phyloP scores from a whole-genome alignment of 2,113 vertebrate genomes.

The Tachysurus fulvidraco region DNA sequence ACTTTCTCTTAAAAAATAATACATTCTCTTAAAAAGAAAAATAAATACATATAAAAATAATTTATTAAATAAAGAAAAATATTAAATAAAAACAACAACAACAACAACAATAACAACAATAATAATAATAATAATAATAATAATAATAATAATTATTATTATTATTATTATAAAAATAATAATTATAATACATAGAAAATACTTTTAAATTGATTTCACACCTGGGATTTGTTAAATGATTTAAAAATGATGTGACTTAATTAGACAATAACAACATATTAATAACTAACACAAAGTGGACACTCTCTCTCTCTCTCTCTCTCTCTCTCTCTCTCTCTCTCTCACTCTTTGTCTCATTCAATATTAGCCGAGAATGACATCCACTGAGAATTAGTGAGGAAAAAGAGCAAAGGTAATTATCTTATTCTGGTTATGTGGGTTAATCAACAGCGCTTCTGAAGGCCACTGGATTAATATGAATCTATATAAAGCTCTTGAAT shows the following conservation, averaged over 20 bases:
- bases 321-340: not conserved
- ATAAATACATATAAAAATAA: too few relatives aligned
- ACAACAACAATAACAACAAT: too few relatives aligned
- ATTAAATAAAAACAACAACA: too few relatives aligned
- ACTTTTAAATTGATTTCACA: not conserved
- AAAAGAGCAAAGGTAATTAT: slow-evolving; percentile 58
- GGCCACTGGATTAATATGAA: slow-evolving; percentile 53
- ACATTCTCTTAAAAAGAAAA: too few relatives aligned
- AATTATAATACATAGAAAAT: not conserved
- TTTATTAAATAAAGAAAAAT: too few relatives aligned
- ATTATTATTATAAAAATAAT: too few relatives aligned
- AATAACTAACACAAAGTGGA: slow-evolving; percentile 43
- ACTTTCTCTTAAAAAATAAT: too few relatives aligned
- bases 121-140: too few relatives aligned
- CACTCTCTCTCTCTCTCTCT: not conserved
- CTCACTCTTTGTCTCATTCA: not conserved
- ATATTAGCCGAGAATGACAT: slow-evolving; percentile 9
- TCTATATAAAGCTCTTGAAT: slow-evolving; percentile 52
- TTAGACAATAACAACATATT: slow-evolving; percentile 45
- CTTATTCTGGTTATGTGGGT: slow-evolving; percentile 59
- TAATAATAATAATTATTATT: too few relatives aligned
- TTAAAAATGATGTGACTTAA: slow-evolving; percentile 25
- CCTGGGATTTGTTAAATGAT: slow-evolving; percentile 18
- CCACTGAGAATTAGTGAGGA: slow-evolving; percentile 48
- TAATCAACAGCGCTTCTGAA: slow-evolving; percentile 51